Percentiles rank a stretch among this genome's conserved stretches.
phyloP scores from a whole-genome alignment of 2,888 invertebrate species.

The Drosophila mercatorum region DNA sequence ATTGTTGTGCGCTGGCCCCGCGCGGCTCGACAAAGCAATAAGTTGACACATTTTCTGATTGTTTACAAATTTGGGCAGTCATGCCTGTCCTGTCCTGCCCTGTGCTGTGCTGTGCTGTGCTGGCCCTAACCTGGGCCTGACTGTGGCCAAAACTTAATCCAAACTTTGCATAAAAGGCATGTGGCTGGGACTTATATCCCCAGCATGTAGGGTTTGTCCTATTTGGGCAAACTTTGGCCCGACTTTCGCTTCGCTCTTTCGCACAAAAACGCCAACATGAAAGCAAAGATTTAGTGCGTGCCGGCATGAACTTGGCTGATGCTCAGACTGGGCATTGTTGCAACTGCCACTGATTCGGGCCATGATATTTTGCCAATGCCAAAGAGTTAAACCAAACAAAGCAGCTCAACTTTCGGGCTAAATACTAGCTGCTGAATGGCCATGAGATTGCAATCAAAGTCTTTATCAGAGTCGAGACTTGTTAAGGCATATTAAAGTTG shows the following conservation, averaged over 20 bases:
- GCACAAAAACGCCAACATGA: constrained; percentile 54
- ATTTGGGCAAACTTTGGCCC: constrained; percentile 57
- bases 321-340: constrained; percentile 51
- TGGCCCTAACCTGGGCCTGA: constrained; percentile 14
- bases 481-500: background rate
- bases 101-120: constrained; percentile 2
- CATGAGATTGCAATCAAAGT: constrained; percentile 16
- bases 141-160: constrained; percentile 67
- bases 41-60: constrained; percentile 78
- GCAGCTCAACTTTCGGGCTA: constrained; percentile 13
- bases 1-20: constrained; percentile 57
- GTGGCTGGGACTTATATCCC: constrained; percentile 69
- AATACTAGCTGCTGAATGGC: constrained; percentile 5
- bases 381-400: constrained; percentile 45
- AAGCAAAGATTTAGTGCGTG: constrained; percentile 79
- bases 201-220: constrained; percentile 53
- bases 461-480: constrained; percentile 11
- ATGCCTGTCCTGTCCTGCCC: constrained; percentile 37
- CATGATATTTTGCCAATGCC: constrained; percentile 39
- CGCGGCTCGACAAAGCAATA: constrained; percentile 56
- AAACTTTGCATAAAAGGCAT: constrained; percentile 77
- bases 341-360: constrained; percentile 44
- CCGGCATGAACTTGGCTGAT: constrained; percentile 67
- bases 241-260: constrained; percentile 40
- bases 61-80: constrained; percentile 76